phyloP scores from a whole-genome alignment of 2,113 vertebrate genomes.

The Pseudorhombus dupliciocellatus region DNA sequence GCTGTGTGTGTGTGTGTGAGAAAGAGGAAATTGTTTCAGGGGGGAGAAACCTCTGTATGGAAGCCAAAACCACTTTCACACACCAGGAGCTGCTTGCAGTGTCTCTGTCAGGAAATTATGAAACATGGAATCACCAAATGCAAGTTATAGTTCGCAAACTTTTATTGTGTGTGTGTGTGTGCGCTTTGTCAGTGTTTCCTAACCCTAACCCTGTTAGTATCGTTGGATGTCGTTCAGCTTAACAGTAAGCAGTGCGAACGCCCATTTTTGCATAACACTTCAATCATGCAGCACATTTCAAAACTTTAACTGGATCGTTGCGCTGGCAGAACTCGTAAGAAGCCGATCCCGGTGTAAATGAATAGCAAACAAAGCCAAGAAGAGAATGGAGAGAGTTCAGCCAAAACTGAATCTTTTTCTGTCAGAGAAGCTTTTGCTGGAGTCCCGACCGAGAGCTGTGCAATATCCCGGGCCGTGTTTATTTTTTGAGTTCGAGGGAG shows the following conservation, averaged over 20 bases:
- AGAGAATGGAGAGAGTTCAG: constrained; percentile 21
- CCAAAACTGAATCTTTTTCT: constrained; percentile 8
- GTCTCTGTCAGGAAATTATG: not conserved
- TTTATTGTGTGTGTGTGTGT: not conserved
- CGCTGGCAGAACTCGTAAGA: constrained; percentile 29
- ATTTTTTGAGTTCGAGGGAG: not conserved
- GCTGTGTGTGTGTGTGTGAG: constrained; percentile 3
- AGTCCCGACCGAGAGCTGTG: not conserved
- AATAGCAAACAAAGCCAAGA: constrained; percentile 20
- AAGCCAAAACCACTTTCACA: constrained; percentile 1
- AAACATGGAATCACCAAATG: constrained; percentile 1
- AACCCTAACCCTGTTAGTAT: not conserved
- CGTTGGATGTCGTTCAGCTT: constrained; percentile 17
- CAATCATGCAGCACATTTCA: constrained; percentile 22
- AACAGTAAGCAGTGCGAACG: constrained; percentile 1
- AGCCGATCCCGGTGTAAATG: constrained; percentile 14
- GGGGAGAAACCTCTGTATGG: constrained; percentile 1
- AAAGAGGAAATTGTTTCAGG: constrained; percentile 21
- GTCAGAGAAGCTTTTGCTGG: not conserved
- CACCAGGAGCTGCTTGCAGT: constrained; percentile 1
- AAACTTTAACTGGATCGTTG: constrained; percentile 19
- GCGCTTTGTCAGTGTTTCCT: not conserved
- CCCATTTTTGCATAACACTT: constrained; percentile 5
- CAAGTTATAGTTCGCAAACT: not conserved
- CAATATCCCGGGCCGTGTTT: not conserved